Conservation (phyloP, 2,797 vertebrate species). For the Momotus momota region DNA sequence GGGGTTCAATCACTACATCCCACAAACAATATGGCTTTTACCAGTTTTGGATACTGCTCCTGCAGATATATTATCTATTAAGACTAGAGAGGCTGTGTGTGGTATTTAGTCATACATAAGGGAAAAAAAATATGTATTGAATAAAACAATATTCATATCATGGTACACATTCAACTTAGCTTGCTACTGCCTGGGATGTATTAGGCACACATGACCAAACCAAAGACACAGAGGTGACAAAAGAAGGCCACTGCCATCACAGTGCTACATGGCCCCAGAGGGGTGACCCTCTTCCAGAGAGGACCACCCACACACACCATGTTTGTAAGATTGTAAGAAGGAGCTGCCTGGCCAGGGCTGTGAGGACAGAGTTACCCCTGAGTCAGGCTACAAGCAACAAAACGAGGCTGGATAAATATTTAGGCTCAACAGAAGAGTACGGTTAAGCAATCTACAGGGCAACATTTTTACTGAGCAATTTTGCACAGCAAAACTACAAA, state of each 20-base stretch:
- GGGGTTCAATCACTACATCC: fast-evolving
- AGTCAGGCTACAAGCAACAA: fast-evolving
- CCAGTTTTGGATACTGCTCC: not conserved
- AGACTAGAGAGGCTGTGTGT: not conserved
- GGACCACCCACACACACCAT: too few species aligned
- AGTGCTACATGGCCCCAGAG: not conserved
- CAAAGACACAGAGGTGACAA: not conserved
- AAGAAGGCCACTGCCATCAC: fast-evolving
- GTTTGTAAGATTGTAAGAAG: too few species aligned
- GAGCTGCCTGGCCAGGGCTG: not conserved
- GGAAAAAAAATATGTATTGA: not conserved
- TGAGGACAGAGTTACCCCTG: fast-evolving
- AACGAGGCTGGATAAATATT: not conserved
- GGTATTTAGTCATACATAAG: not conserved
- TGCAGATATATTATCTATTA: not conserved
- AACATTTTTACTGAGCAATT: not conserved
- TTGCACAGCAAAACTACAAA: not conserved
- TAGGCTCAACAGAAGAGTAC: not conserved
- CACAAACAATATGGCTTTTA: not conserved
- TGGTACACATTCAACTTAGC: not conserved
- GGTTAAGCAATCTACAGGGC: not conserved
- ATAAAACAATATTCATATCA: not conserved
- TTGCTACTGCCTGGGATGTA: not conserved
- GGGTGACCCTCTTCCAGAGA: not conserved
- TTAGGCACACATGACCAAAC: not conserved